Conservation (phyloP, 2,797 vertebrate species). For the Dermochelys coriacea region DNA sequence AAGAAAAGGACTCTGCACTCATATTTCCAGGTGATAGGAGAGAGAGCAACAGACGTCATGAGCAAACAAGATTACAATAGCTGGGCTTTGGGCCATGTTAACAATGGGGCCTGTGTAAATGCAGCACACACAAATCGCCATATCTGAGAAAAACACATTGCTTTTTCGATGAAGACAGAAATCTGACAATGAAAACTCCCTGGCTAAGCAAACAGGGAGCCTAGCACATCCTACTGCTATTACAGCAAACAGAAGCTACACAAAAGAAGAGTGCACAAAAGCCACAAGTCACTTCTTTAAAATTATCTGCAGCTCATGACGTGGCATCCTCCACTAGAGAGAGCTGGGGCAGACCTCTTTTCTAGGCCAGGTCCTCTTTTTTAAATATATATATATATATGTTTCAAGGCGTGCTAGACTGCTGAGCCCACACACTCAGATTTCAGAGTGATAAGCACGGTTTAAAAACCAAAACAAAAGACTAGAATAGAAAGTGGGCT, state of each 20-base stretch:
- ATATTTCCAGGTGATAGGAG: background rate
- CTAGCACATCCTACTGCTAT: background rate
- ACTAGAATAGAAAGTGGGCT: background rate
- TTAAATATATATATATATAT: fast-evolving
- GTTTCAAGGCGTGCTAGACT: background rate
- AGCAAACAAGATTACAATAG: background rate
- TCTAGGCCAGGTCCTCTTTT: background rate
- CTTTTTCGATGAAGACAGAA: background rate
- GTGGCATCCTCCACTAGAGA: fast-evolving
- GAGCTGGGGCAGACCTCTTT: background rate
- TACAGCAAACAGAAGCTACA: background rate
- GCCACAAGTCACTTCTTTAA: background rate
- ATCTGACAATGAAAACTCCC: background rate
- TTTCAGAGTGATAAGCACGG: background rate
- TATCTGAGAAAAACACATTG: background rate
- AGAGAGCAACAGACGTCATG: background rate
- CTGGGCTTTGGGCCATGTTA: background rate
- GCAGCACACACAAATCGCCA: fast-evolving
- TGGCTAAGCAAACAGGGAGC: background rate
- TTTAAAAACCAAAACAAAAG: background rate
- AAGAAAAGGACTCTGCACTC: background rate
- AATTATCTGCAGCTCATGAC: background rate
- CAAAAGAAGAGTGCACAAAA: background rate
- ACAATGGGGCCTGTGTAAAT: background rate
- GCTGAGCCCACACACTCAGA: fast-evolving